Evolutionary conservation across 1,140 invertebrate species (phyloP).

Genomic region (Anastrepha ludens): DNA sequence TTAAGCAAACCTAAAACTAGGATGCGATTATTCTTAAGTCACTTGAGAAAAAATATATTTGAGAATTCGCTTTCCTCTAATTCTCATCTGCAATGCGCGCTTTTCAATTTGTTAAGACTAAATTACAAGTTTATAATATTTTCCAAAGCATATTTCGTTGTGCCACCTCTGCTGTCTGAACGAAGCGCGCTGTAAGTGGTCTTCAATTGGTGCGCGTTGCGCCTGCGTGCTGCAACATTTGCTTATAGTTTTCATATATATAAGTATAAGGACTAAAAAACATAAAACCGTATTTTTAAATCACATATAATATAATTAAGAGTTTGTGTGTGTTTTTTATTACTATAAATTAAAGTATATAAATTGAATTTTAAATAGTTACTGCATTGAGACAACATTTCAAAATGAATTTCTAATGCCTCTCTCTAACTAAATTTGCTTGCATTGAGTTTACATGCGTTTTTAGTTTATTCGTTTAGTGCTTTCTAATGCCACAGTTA

Average conservation of each 20-base stretch:
- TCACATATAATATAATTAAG: conserved; percentile 52
- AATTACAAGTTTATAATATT: neutral
- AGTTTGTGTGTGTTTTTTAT: conserved; percentile 2
- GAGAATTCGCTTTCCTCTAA: neutral
- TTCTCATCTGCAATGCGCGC: neutral
- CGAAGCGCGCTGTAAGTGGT: neutral
- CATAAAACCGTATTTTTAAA: conserved; percentile 49
- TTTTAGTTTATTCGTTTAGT: neutral
- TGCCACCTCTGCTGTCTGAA: neutral
- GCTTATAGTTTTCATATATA: neutral
- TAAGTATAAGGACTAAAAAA: conserved; percentile 28
- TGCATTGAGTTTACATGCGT: neutral
- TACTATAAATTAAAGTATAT: conserved; percentile 14
- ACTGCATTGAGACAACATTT: neutral
- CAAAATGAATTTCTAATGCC: neutral
- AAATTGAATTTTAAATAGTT: conserved; percentile 21
- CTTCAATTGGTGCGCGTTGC: neutral
- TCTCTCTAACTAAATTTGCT: neutral
- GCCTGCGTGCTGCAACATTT: conserved; percentile 1
- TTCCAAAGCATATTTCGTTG: neutral
- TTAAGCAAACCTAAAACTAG: conserved; percentile 19
- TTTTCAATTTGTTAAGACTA: neutral
- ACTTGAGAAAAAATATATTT: neutral
- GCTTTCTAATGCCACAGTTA: neutral
- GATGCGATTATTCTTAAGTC: neutral